Conservation (phyloP, 2,113 vertebrate genomes). For the Salvator merianae region DNA sequence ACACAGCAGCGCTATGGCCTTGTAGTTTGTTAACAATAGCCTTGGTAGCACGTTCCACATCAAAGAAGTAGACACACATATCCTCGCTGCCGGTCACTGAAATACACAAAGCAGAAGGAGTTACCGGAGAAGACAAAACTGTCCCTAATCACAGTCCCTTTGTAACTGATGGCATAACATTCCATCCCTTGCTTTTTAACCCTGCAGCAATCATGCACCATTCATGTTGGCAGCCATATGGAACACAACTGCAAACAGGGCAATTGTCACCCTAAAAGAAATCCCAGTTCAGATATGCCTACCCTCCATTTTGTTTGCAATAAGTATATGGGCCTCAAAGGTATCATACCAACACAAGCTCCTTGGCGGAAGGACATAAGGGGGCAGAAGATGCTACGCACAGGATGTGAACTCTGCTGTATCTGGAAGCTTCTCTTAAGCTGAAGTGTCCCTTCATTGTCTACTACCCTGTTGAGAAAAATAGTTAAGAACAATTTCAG, state of each 20-base stretch:
- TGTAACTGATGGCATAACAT: neutral
- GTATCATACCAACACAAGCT: conserved; percentile 88
- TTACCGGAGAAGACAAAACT: neutral
- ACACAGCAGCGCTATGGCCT: conserved; percentile 88
- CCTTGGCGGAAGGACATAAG: conserved; percentile 96
- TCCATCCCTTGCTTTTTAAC: neutral
- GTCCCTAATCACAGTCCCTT: neutral
- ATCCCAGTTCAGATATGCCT: neutral
- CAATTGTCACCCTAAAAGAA: neutral
- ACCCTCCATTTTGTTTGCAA: neutral
- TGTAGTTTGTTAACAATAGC: conserved; percentile 95
- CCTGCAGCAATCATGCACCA: neutral
- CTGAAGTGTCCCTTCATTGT: conserved; percentile 90
- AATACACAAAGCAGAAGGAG: neutral
- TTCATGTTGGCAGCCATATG: neutral
- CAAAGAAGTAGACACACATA: conserved; percentile 92
- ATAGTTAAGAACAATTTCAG: neutral
- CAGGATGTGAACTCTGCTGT: conserved; percentile 83
- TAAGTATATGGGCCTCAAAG: neutral
- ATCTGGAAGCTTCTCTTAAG: conserved; percentile 91
- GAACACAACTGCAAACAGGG: neutral
- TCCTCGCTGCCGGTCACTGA: conserved; percentile 94
- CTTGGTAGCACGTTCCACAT: conserved; percentile 89
- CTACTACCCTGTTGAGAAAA: conserved; percentile 81
- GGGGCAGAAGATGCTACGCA: conserved; percentile 94